A percentile compares a stretch with the other conserved stretches of the same genome.
phyloP scores from a whole-genome alignment of 2,113 vertebrate genomes.

The Diphyllodes magnificus region DNA sequence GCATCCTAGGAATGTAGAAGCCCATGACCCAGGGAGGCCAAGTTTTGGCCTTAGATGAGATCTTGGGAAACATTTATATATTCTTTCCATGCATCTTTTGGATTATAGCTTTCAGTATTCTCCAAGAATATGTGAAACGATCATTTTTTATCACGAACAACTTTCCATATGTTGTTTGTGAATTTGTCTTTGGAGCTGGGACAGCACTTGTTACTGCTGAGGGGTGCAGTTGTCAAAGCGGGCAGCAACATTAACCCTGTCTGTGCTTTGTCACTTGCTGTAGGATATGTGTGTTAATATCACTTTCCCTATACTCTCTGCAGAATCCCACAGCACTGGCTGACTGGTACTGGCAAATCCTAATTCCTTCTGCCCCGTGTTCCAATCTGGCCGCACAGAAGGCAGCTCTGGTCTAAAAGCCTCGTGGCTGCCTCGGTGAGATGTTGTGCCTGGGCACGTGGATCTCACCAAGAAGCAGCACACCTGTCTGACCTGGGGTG shows the following conservation, averaged over 20 bases:
- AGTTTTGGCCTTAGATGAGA: background rate
- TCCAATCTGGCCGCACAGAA: background rate
- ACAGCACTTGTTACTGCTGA: background rate
- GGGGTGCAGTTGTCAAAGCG: background rate
- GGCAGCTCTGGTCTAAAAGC: background rate
- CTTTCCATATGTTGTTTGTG: background rate
- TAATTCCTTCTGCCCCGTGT: background rate
- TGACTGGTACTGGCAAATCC: background rate
- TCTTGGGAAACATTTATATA: slow-evolving; percentile 9
- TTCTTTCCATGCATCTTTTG: background rate
- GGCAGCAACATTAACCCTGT: background rate
- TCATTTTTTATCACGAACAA: background rate
- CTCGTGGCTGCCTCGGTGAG: rapidly evolving
- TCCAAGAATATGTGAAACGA: background rate
- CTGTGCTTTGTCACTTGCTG: background rate
- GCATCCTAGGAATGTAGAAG: slow-evolving; percentile 32
- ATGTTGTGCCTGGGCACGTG: rapidly evolving
- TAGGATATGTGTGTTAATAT: background rate
- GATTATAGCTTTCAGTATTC: background rate
- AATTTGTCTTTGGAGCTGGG: background rate
- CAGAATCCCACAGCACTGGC: background rate
- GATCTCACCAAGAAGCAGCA: background rate
- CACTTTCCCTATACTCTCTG: background rate
- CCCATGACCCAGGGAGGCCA: background rate
- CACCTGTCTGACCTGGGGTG: rapidly evolving